Evolutionary conservation across 2,888 invertebrate genomes (phyloP).

Genomic region (Drosophila niveifrons): DNA sequence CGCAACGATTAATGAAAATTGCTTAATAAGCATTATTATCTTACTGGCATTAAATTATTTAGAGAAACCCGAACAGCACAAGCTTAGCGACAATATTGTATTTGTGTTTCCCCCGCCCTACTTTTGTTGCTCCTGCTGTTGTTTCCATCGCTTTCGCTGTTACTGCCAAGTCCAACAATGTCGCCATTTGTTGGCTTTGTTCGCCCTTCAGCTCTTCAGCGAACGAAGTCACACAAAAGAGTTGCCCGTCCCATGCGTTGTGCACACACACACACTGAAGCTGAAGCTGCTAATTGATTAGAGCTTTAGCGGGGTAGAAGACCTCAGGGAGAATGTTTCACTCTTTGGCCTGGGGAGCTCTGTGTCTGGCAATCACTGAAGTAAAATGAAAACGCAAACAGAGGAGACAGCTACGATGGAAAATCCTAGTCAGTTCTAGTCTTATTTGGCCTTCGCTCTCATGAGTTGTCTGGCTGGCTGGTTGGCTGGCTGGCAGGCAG

Average conservation of each 20-base stretch:
- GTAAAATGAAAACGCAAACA: conserved; percentile 53
- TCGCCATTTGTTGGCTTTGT: conserved; percentile 57
- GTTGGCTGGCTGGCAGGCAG: conserved; percentile 35
- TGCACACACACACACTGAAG: conserved; percentile 21
- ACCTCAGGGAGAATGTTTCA: conserved; percentile 15
- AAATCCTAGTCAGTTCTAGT: conserved; percentile 24
- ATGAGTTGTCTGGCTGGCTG: conserved; percentile 20
- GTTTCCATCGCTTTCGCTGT: conserved; percentile 7
- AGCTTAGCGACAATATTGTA: conserved; percentile 39
- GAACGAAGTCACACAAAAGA: conserved; percentile 46
- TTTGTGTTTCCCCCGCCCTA: background rate
- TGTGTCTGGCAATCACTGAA: conserved; percentile 44
- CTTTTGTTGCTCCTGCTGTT: conserved; percentile 8
- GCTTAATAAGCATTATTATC: conserved; percentile 82
- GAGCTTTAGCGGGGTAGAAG: conserved; percentile 15
- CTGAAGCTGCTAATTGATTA: conserved; percentile 63
- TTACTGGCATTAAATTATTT: conserved; percentile 76
- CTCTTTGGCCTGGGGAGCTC: background rate
- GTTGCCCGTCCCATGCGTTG: conserved; percentile 39
- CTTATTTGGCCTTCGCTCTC: conserved; percentile 5
- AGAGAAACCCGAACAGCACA: conserved; percentile 50
- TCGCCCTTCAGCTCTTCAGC: conserved; percentile 3
- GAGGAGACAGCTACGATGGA: conserved; percentile 26
- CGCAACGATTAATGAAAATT: conserved; percentile 79
- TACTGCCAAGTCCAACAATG: conserved; percentile 49